Conservation (phyloP, 2,113 vertebrate genomes). For the Recurvirostra avosetta region DNA sequence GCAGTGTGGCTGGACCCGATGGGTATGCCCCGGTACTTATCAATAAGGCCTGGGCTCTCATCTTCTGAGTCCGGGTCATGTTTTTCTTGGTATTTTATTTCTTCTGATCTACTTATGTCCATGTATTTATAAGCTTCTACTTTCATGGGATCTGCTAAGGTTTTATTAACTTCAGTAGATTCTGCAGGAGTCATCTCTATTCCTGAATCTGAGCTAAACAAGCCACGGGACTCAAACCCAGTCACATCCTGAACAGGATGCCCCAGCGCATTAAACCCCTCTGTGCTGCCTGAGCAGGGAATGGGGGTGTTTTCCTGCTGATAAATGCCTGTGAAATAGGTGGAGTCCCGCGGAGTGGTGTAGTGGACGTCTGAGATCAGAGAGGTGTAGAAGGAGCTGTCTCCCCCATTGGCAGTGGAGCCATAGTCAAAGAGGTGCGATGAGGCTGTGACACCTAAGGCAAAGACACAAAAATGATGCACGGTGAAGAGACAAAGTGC, state of each 20-base stretch:
- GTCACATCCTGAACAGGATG: constrained; percentile 74
- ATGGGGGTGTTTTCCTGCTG: constrained; percentile 71
- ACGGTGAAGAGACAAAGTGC: neutral
- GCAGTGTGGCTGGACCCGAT: constrained; percentile 51
- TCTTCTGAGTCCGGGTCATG: constrained; percentile 60
- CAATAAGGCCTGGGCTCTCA: constrained; percentile 56
- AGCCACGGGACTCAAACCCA: constrained; percentile 74
- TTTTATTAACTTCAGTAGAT: constrained; percentile 79
- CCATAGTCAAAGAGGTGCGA: constrained; percentile 37
- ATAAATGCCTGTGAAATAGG: constrained; percentile 84
- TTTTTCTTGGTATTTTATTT: constrained; percentile 66
- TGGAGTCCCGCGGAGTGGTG: constrained; percentile 74
- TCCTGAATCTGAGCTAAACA: constrained; percentile 86
- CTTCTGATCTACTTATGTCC: constrained; percentile 88
- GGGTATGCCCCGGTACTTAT: constrained; percentile 45
- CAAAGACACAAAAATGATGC: constrained; percentile 20
- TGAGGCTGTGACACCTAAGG: constrained; percentile 74
- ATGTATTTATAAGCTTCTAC: constrained; percentile 91
- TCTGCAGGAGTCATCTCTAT: constrained; percentile 89
- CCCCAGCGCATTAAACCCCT: constrained; percentile 53
- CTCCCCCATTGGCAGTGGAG: constrained; percentile 73
- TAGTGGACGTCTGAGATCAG: constrained; percentile 84
- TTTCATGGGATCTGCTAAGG: constrained; percentile 82
- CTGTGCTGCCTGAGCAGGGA: constrained; percentile 59
- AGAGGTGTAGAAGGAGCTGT: constrained; percentile 88